Evolutionary conservation across 2,888 invertebrate species (phyloP).

Genomic region (Cecidostiba fungosa): DNA sequence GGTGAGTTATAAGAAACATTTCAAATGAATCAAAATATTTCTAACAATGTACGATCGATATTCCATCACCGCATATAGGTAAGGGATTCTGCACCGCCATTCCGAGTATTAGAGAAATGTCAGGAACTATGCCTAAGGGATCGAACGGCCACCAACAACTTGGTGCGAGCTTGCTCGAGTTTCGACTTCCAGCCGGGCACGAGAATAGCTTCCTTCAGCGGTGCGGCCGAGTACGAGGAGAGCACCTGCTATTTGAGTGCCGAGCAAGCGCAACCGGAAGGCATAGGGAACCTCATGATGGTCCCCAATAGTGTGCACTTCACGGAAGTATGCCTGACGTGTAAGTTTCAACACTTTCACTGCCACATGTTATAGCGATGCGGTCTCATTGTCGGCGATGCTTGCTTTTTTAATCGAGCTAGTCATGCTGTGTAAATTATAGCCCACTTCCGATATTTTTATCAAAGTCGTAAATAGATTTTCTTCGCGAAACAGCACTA

Average conservation of each 20-base stretch:
- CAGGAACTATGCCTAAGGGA: slow-evolving; percentile 92
- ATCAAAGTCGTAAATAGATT: too few relatives aligned
- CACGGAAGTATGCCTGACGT: slow-evolving; percentile 93
- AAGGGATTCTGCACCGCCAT: slow-evolving; percentile 91
- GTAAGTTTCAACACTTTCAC: slow-evolving; percentile 83
- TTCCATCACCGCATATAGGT: slow-evolving; percentile 80
- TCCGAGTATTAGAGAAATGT: slow-evolving; percentile 93
- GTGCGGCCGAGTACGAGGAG: slow-evolving; percentile 91
- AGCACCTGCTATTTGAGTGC: slow-evolving; percentile 92
- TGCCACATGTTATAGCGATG: not conserved
- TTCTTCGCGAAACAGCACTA: too few relatives aligned
- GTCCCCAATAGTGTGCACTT: slow-evolving; percentile 95
- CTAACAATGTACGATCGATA: not conserved
- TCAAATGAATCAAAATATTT: not conserved
- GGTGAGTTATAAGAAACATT: slow-evolving; percentile 81
- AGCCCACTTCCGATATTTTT: not conserved
- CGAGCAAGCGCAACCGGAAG: slow-evolving; percentile 93
- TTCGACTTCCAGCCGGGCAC: slow-evolving; percentile 96
- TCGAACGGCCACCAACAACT: slow-evolving; percentile 88
- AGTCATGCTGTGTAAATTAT: too few relatives aligned
- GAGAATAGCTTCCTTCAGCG: slow-evolving; percentile 90
- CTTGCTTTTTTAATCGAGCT: not conserved
- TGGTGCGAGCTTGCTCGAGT: slow-evolving; percentile 92
- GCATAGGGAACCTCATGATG: slow-evolving; percentile 93
- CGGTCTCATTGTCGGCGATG: not conserved